Evolutionary conservation across 2,888 invertebrate species (phyloP).

Genomic region (Cosmopolites sordidus): DNA sequence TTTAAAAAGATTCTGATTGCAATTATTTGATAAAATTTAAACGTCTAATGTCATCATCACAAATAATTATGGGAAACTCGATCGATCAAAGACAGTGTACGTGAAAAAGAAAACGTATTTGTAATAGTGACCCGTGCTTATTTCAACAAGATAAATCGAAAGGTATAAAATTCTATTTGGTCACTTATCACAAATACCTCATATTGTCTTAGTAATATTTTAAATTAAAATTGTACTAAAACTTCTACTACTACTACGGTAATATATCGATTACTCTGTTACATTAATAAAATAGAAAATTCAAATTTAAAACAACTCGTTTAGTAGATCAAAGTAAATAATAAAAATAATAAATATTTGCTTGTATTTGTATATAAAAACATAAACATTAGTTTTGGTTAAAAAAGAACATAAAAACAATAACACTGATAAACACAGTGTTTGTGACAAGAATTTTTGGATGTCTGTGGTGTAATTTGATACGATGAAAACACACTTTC

Average conservation of each 20-base stretch:
- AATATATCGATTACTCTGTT: constrained; percentile 21
- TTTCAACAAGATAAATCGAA: constrained; percentile 27
- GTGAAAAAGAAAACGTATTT: constrained; percentile 24
- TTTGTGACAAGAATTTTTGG: no score
- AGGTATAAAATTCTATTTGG: constrained; percentile 35
- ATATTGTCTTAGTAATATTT: constrained; percentile 38
- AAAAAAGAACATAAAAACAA: no score
- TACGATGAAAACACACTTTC: no score
- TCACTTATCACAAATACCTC: constrained; percentile 38
- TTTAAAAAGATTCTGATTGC: constrained; percentile 23
- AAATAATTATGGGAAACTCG: constrained; percentile 18
- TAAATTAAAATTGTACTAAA: constrained; percentile 38
- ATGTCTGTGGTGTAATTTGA: no score
- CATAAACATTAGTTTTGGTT: no score
- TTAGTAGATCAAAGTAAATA: no score
- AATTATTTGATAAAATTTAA: constrained; percentile 23
- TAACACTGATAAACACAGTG: no score
- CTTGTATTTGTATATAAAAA: no score
- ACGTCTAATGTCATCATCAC: constrained; percentile 20
- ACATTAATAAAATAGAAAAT: background rate
- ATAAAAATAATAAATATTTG: no score
- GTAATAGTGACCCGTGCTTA: constrained; percentile 31
- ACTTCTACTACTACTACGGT: constrained; percentile 19
- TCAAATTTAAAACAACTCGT: no score
- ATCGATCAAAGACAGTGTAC: constrained; percentile 12